Evolutionary conservation across 1,140 invertebrate species (phyloP), one percentile per base, ranked within the genome.

Genomic region (Laupala kohalensis): DNA sequence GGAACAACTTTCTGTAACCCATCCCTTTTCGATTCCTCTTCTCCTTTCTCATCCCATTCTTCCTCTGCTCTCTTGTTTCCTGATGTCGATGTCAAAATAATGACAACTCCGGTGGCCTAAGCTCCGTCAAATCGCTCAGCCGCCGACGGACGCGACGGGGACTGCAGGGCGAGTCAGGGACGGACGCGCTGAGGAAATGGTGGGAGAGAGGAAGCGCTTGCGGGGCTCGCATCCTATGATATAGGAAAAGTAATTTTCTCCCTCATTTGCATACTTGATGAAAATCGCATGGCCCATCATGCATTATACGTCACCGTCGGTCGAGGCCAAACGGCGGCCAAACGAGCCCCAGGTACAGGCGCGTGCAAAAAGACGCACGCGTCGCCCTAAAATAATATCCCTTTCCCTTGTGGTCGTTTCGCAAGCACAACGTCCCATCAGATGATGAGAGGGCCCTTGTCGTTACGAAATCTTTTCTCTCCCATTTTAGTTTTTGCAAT

Each of bases 201-300:
- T 9, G 37, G 37, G 37, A 53, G 37, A n/a, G n/a, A n/a, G n/a
- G n/a, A n/a, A 63, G 64, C 64, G 9, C 23, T 9, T 9, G 9
- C 23, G 23, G 64, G 12, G 1, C 64, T 66, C 23, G 23, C 23
- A 23, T 3, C 4, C 2, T 24, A 66, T 79, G 79, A 80, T 79
- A 79, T 81, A 78, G 79, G 78, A 80, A 81, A 81, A 81, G 79
- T 81, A 80, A 81, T 81, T 81, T 81, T 81, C 79, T 75, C 79
- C 78, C 76, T 80, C 78, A 81, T 81, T 80, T 80, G 78, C 79
- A 81, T 81, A 80, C 78, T 81, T 81, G 79, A 81, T 81, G 79
- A 81, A 81, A 80, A 79, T 78, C 76, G 23, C 64, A 4, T 66
- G 64, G 64, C 23, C 64, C 64, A 66, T 66, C 64, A 66, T 53